These are phyloP conservation scores for Ameiurus melas DNA, from an alignment of 2,113 vertebrate genomes.

Conservation along the genomic window DNA sequence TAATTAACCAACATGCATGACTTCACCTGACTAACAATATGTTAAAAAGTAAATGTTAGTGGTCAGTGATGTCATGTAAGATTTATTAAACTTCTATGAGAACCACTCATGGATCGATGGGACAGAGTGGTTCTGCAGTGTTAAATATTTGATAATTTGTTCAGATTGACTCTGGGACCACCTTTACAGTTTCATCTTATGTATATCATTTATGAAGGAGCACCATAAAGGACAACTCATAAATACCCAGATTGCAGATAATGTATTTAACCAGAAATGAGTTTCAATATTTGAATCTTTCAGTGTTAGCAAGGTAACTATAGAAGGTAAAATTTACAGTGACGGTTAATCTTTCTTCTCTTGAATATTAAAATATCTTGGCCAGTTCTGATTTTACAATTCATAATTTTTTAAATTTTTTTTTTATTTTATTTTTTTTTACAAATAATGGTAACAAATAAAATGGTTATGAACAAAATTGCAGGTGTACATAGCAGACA, in stretches of 20 bases:
- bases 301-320: no score
- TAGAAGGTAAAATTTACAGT: not conserved
- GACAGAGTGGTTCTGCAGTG: not conserved
- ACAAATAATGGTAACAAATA: not conserved
- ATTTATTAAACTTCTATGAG: not conserved
- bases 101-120: not conserved
- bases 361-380: not conserved
- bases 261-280: no score
- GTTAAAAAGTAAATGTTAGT: not conserved
- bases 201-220: not conserved
- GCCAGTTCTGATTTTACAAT: no score
- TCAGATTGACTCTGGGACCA: not conserved
- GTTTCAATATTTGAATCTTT: no score
- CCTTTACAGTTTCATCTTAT: not conserved
- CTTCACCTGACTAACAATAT: not conserved
- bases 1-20: not conserved
- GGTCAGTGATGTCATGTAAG: not conserved
- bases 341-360: not conserved
- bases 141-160: not conserved
- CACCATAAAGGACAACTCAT: not conserved
- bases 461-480: not conserved
- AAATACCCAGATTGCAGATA: no score
- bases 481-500: not conserved
- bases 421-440: no score
- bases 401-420: no score